Base-by-base conservation (phyloP, 2,113 vertebrate species). In the Poicephalus meyeri region DNA sequence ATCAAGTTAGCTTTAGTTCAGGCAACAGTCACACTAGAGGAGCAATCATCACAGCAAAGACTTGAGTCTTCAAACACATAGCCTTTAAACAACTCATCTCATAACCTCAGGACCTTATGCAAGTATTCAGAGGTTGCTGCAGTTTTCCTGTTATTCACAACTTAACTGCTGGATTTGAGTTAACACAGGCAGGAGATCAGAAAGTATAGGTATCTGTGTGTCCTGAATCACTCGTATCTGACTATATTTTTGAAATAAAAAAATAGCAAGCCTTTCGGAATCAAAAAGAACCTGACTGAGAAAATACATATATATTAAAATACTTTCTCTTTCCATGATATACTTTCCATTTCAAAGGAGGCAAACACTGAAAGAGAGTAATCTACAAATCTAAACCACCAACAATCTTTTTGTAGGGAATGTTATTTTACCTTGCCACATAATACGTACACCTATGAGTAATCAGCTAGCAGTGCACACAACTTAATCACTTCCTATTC, bases 321-420 rank as follows among this genome's bases (percentile, higher is more conserved):
- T 2, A 41, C 16, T 55, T 58, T 42, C 1, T 66, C 12, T 88
- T 91, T 70, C 53, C 10, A 4, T 26, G 4, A 24, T 42, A 13
- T 21, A 19, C 7, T 60, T 86, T 29, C 2, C 16, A 6, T 64
- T 84, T 55, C 80, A 74, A 47, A 41, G 10, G 33, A 69, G 11
- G 35, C 12, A 89, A 81, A 79, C 33, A 13, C 18, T 71, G 17
- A 3, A 26, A 55, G 5, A 58, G 6, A 15, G 6, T 8, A 64
- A 74, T 52, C 9, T 84, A 68, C 35, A 78, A 64, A 50, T 8
- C 9, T n/a, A 55, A 60, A 0, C 0, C 2, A 5, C 3, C 4
- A 6, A 31, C 21, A 72, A 73, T 86, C 0, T 33, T 17, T 61
- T 56, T 17, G 7, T 24, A 86, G 31, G 3, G 13, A 74, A 42